phyloP scores from a whole-genome alignment of 2,797 vertebrate genomes.

The Argya squamiceps region DNA sequence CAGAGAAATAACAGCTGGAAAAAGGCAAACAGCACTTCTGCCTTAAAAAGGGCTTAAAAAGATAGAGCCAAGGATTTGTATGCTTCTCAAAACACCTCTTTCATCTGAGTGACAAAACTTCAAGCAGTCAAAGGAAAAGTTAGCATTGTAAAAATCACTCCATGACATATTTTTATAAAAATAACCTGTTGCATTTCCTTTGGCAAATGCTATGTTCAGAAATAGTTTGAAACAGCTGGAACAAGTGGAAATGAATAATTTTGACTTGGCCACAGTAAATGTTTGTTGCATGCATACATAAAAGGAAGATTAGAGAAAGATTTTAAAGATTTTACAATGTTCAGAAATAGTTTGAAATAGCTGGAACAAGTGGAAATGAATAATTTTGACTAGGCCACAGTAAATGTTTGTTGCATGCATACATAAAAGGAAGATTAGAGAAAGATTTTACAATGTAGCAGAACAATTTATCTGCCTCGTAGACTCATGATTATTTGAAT shows the following conservation, averaged over 20 bases:
- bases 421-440: conserved; percentile 23
- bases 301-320: conserved; percentile 19
- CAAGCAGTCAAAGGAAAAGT: conserved; percentile 27
- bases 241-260: conserved; percentile 62
- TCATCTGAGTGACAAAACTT: neutral
- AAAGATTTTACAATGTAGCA: conserved; percentile 27
- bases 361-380: conserved; percentile 58
- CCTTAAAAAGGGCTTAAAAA: neutral
- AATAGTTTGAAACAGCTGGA: conserved; percentile 55
- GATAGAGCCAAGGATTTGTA: neutral
- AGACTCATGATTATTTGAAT: conserved; percentile 63
- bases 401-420: conserved; percentile 32
- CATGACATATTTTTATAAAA: neutral
- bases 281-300: conserved; percentile 22
- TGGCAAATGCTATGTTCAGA: conserved; percentile 17
- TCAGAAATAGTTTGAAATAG: conserved; percentile 60
- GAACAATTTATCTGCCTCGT: conserved; percentile 42
- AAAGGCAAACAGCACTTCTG: neutral
- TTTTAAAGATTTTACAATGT: too few relatives aligned
- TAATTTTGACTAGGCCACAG: conserved; percentile 49
- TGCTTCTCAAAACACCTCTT: neutral
- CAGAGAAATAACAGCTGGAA: neutral
- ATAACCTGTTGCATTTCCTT: conserved; percentile 31
- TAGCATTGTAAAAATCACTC: conserved; percentile 38
- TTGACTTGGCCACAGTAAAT: conserved; percentile 43